Percentiles rank a stretch among this genome's conserved stretches.
These are phyloP conservation scores for Myripristis jacobus DNA, from an alignment of 2,797 vertebrate species.

Conservation along the genomic window DNA sequence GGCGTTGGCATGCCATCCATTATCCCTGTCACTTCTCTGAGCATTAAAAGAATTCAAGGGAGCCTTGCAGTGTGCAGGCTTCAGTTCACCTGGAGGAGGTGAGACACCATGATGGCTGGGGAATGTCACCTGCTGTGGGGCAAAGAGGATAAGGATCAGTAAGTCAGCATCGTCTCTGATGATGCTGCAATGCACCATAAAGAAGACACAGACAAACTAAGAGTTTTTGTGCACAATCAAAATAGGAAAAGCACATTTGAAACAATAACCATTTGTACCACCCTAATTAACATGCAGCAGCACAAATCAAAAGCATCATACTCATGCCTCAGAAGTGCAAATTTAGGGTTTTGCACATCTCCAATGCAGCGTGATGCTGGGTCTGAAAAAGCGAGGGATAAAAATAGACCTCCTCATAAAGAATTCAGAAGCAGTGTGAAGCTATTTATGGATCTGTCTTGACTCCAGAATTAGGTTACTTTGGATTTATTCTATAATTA, in stretches of 20 bases:
- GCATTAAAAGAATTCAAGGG: too few relatives aligned
- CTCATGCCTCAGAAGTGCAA: slow-evolving; percentile 29
- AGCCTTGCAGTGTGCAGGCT: too few relatives aligned
- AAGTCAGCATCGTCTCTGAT: slow-evolving; percentile 43
- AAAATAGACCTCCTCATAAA: slow-evolving; percentile 76
- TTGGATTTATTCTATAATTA: slow-evolving; percentile 56
- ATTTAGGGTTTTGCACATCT: slow-evolving; percentile 55
- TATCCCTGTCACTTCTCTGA: too few relatives aligned
- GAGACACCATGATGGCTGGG: slow-evolving; percentile 47
- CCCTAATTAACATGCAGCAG: slow-evolving; percentile 28
- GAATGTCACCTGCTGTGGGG: slow-evolving; percentile 54
- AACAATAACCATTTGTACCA: slow-evolving; percentile 30
- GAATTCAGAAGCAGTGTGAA: slow-evolving; percentile 70
- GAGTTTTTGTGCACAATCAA: slow-evolving; percentile 10
- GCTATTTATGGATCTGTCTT: slow-evolving; percentile 66
- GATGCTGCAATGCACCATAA: slow-evolving; percentile 46
- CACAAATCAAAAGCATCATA: slow-evolving; percentile 23
- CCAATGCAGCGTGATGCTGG: slow-evolving; percentile 53
- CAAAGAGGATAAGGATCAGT: slow-evolving; percentile 55
- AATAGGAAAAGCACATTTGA: slow-evolving; percentile 12
- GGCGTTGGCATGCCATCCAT: too few relatives aligned
- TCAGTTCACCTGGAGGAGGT: slow-evolving; percentile 8
- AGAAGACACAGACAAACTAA: slow-evolving; percentile 49
- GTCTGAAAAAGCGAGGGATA: slow-evolving; percentile 45
- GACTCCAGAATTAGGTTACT: slow-evolving; percentile 66